phyloP scores from a whole-genome alignment of 1,140 invertebrate species.

The Anagrus nilaparvatae region DNA sequence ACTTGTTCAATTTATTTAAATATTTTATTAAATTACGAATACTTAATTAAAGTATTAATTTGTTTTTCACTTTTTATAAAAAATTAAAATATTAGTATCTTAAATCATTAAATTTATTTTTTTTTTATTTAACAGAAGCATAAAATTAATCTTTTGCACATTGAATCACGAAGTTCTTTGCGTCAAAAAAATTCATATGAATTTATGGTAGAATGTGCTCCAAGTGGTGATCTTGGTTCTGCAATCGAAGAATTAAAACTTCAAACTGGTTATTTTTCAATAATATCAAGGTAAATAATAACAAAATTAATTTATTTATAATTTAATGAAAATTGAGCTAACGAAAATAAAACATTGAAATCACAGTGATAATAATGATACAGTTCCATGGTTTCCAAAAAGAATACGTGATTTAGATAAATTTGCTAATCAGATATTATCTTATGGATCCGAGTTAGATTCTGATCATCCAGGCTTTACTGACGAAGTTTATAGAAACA shows the following conservation, averaged over 20 bases:
- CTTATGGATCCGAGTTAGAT: constrained; percentile 91
- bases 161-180: constrained; percentile 74
- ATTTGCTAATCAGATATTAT: constrained; percentile 95
- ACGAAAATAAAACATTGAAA: no score
- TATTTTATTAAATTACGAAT: no score
- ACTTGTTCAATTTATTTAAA: no score
- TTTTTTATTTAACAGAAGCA: no score
- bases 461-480: constrained; percentile 97
- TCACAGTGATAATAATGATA: constrained; percentile 65
- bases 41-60: no score
- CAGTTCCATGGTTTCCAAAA: constrained; percentile 95
- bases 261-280: constrained; percentile 66
- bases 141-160: constrained; percentile 78
- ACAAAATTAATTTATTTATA: no score
- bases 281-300: constrained; percentile 60
- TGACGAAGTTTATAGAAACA: constrained; percentile 75
- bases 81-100: no score
- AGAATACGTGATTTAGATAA: constrained; percentile 89
- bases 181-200: constrained; percentile 62
- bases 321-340: no score
- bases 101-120: no score
- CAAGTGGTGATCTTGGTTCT: constrained; percentile 55
- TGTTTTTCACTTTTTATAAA: no score
- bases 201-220: constrained; percentile 91
- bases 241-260: constrained; percentile 61